Conservation (phyloP, 2,797 vertebrate genomes). For the Pterois miles region DNA sequence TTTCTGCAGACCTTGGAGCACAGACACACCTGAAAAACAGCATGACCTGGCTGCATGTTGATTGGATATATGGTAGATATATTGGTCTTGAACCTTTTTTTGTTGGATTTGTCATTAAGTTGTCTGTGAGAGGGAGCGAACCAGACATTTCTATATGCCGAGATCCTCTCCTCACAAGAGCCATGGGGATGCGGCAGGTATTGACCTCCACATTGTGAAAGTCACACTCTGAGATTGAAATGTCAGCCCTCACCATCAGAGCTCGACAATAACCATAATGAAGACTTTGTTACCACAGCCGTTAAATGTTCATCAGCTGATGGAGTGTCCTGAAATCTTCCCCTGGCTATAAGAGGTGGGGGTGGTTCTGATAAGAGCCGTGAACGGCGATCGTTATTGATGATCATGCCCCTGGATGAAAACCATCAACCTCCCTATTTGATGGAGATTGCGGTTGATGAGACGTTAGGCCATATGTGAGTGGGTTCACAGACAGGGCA, state of each 20-base stretch:
- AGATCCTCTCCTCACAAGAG: constrained; percentile 9
- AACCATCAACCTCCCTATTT: constrained; percentile 60
- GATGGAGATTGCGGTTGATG: constrained; percentile 40
- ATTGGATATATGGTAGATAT: background rate
- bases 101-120: background rate
- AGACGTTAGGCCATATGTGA: constrained; percentile 41
- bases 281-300: constrained; percentile 59
- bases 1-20: background rate
- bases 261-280: constrained; percentile 62
- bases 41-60: background rate
- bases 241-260: constrained; percentile 54
- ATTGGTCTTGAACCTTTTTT: background rate
- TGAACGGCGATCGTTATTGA: constrained; percentile 52
- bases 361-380: constrained; percentile 31
- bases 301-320: constrained; percentile 66
- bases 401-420: constrained; percentile 53
- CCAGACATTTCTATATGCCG: background rate
- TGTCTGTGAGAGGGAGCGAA: constrained; percentile 1
- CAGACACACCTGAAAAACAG: constrained; percentile 1
- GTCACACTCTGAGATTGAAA: constrained; percentile 62
- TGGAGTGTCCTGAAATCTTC: constrained; percentile 48
- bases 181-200: background rate
- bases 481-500: constrained; percentile 57
- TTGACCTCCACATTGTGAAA: constrained; percentile 65
- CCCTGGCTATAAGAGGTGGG: constrained; percentile 28